Conservation (phyloP, 2,113 vertebrate genomes). For the Leuciscus idus region DNA sequence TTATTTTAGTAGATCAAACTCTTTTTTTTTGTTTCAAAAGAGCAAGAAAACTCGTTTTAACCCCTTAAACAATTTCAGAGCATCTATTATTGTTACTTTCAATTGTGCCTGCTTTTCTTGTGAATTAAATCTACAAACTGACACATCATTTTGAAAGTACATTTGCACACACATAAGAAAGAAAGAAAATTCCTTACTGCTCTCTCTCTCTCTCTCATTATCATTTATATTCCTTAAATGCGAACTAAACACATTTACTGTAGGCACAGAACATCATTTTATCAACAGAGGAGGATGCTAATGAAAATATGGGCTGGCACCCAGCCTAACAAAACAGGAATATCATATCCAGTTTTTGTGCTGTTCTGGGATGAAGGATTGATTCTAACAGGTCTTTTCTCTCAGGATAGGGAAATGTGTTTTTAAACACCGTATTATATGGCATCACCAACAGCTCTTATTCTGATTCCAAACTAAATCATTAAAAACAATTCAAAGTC, state of each 20-base stretch:
- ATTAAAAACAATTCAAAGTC: background rate
- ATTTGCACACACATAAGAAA: background rate
- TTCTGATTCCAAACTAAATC: background rate
- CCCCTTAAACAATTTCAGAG: background rate
- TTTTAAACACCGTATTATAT: background rate
- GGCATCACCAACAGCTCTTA: background rate
- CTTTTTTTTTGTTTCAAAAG: too few relatives aligned
- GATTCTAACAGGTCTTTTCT: background rate
- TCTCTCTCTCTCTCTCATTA: background rate
- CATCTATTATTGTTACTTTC: background rate
- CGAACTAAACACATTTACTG: constrained; percentile 16
- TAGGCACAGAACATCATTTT: background rate
- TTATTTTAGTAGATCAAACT: too few relatives aligned
- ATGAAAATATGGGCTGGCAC: constrained; percentile 53
- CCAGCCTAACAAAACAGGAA: constrained; percentile 36
- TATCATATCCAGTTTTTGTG: background rate
- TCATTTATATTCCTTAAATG: background rate
- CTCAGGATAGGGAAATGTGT: background rate
- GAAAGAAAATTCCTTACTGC: constrained; percentile 41
- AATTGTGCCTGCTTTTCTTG: background rate
- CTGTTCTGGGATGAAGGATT: constrained; percentile 16
- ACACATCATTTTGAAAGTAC: background rate
- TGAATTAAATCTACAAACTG: constrained; percentile 50
- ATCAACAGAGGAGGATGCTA: constrained; percentile 41
- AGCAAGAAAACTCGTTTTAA: background rate